These are phyloP conservation scores for Eurois occulta DNA, from an alignment of 2,888 invertebrate genomes.

Conservation along the genomic window DNA sequence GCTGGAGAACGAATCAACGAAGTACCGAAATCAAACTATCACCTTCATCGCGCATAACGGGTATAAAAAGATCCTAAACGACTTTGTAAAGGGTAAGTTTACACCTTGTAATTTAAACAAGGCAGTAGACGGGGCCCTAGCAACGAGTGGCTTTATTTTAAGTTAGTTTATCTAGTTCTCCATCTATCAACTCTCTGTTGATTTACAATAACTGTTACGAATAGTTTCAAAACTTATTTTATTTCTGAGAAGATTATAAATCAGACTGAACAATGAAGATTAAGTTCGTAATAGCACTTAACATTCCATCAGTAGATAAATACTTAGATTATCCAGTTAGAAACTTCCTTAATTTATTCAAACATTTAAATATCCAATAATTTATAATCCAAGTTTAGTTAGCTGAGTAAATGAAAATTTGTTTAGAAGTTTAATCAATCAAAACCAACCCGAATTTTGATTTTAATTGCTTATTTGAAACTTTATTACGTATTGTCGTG, in stretches of 20 bases:
- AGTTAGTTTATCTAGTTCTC: neutral
- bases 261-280: conserved; percentile 41
- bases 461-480: conserved; percentile 75
- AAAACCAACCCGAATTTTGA: conserved; percentile 72
- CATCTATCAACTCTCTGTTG: conserved; percentile 4
- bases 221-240: conserved; percentile 21
- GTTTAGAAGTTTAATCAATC: conserved; percentile 75
- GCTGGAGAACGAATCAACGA: neutral
- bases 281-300: conserved; percentile 40
- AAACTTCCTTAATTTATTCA: conserved; percentile 72
- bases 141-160: neutral
- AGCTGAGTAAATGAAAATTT: conserved; percentile 75
- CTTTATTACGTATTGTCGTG: conserved; percentile 64
- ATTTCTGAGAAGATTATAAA: conserved; percentile 30
- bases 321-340: conserved; percentile 59
- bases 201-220: conserved; percentile 21
- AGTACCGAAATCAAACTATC: neutral
- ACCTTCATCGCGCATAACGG: neutral
- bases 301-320: conserved; percentile 46
- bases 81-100: no score
- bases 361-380: conserved; percentile 74
- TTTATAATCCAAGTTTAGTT: conserved; percentile 68
- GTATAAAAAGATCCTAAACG: no score
- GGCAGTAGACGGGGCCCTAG: no score
- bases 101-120: neutral